Evolutionary conservation across 2,113 vertebrate species (phyloP).

Genomic region (Nyctereutes procyonoides): DNA sequence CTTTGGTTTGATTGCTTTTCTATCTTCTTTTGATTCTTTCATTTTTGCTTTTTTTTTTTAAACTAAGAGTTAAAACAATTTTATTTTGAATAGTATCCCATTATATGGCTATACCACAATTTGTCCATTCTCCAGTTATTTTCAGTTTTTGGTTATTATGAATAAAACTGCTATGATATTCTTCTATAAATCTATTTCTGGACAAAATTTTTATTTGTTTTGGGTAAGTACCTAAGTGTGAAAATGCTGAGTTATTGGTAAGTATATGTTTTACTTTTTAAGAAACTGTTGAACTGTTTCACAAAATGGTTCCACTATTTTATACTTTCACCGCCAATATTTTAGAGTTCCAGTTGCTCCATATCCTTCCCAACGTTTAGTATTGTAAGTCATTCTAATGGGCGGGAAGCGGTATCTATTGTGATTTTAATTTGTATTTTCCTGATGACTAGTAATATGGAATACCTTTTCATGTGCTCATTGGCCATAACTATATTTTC

Average conservation of each 20-base stretch:
- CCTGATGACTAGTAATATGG: not conserved
- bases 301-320: constrained; percentile 6
- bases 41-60: not conserved
- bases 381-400: not conserved
- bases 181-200: constrained; percentile 37
- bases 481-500: not conserved
- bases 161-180: constrained; percentile 18
- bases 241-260: not conserved
- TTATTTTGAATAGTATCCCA: not conserved
- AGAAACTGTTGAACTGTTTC: constrained; percentile 2
- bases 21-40: not conserved
- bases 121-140: constrained; percentile 55
- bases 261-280: constrained; percentile 13
- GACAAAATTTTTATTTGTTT: constrained; percentile 25
- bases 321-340: not conserved
- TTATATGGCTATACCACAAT: constrained; percentile 26
- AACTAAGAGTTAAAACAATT: not conserved
- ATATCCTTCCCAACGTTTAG: not conserved
- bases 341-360: not conserved
- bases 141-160: constrained; percentile 7
- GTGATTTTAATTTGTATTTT: constrained; percentile 23
- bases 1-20: constrained; percentile 22
- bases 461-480: not conserved
- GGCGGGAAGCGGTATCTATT: not conserved
- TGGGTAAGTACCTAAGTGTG: not conserved